These are phyloP conservation scores for Urosaurus nigricauda DNA, from an alignment of 2,797 vertebrate species.

Conservation along the genomic window DNA sequence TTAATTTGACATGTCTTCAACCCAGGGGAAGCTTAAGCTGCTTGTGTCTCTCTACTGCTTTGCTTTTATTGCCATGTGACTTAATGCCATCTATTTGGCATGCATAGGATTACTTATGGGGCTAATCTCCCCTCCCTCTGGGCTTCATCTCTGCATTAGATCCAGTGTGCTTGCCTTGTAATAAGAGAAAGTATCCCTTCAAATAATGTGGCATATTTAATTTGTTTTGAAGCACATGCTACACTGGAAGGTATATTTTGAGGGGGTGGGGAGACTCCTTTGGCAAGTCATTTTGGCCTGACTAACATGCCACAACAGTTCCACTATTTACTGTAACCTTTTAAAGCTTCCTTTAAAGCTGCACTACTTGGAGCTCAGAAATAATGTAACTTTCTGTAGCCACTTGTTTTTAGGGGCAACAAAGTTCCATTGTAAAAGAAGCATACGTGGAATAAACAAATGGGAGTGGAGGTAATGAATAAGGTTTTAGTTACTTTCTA, in stretches of 20 bases:
- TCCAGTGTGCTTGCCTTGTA: constrained; percentile 11
- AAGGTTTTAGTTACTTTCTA: no score
- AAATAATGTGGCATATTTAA: neutral
- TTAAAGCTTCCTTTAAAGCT: no score
- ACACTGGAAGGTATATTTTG: neutral
- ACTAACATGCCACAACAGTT: neutral
- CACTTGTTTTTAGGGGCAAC: no score
- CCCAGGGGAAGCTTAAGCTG: constrained; percentile 13
- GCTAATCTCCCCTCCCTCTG: neutral
- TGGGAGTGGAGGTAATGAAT: no score
- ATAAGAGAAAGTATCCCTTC: neutral
- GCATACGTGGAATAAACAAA: no score
- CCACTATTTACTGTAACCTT: no score
- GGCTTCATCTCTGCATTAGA: neutral
- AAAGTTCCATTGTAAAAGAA: no score
- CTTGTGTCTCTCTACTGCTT: neutral
- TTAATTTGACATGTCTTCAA: constrained; percentile 34
- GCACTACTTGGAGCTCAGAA: no score
- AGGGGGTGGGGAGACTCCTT: neutral
- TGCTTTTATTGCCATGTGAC: neutral
- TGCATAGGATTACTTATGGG: neutral
- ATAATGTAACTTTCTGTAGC: no score
- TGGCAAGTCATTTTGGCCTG: neutral
- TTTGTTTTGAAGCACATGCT: neutral
- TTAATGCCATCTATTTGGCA: constrained; percentile 1